Evolutionary conservation across 2,888 invertebrate genomes (phyloP), one percentile per base, ranked within the genome.

Genomic region (Thymelicus sylvestris): DNA sequence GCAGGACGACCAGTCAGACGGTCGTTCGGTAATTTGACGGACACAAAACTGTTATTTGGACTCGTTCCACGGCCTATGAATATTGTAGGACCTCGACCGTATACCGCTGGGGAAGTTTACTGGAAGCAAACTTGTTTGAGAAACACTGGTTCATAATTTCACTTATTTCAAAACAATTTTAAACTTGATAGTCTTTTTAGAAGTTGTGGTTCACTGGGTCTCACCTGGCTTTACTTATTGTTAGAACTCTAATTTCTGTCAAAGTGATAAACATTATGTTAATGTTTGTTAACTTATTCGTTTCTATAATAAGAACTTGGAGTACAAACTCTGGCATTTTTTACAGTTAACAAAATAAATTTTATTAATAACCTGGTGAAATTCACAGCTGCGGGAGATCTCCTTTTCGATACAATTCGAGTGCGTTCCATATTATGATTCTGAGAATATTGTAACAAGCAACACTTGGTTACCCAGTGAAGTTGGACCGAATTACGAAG

Each of bases 11-110:
- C 67, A 82, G 73, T 75, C 74, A 73, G 74, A 74, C 74, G 79
- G 80, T 78, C 76, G 83, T 86, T 82, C 85, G 80, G 87, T 91
- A 90, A 92, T 90, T 88, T 85, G 77, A 82, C 82, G 79, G 83
- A 80, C 77, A 81, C 86, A 87, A 89, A 88, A 91, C 89, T 90
- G 86, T 87, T 88, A 64, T 66, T 67, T 47, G 61, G 59, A 59
- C 39, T 19, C 39, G 63, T 63, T 15, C 41, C 47, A 13, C 48
- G 6, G 6, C 13, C 41, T 59, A 48, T 69, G 50, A 64, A 69
- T 69, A 69, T 13, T 69, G 44, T 68, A 68, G 10, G 8, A 13
- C 7, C 48, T 3, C 0, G 6, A 19, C 1, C 3, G 6, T 7
- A 41, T 0, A 44, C 12, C 13, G n/a, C n/a, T 3, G 12, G 19